Base-by-base conservation (phyloP, 1,140 invertebrate genomes). In the Drusus annulatus region DNA sequence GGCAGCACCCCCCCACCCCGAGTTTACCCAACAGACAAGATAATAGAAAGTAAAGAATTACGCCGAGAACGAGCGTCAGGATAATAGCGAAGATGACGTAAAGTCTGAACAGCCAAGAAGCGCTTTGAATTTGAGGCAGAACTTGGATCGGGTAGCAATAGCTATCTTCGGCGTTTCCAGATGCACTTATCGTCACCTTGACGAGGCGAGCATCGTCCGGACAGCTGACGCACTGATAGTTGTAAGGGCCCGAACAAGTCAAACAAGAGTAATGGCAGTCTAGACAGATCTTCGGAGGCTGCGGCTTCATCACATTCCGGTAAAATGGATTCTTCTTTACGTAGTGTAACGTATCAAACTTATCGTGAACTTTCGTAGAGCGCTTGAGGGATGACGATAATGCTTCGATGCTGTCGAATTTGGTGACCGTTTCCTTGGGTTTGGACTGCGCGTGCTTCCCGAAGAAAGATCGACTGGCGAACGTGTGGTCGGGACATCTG, bases 221-320 rank as follows among this genome's bases (percentile, higher is more conserved):
- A 85, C 92, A 93, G 7, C 83, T 78, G 10, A 84, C 85, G 83
- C 92, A 93, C 77, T 93, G 86, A 78, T 91, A 90, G 84, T 92
- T 91, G 79, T 89, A 88, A 0, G 91, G 89, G 7, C 92, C 92
- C 5, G 83, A 84, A 82, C 93, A 93, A 7, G 85, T 85, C 79
- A 87, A 86, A 84, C 93, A 93, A 3, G 89, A 87, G 84, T 93
- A 93, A 85, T 93, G 92, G 85, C 93, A 93, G n/a, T 80, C 77
- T 8, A 74, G 6, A 51, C 82, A 84, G 15, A 77, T 65, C 58
- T 84, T 81, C 6, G 80, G 82, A 23, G 80, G 78, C 23, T 80
- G 10, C n/a, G 77, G 80, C 19, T 25, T 54, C 78, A 84, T 80
- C 17, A 84, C 54, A 25, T 84, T 75, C 0, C 82, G 25, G 1